Percentiles rank a stretch among this genome's conserved stretches.
Conservation (phyloP, 2,888 invertebrate species). For the Malthinus seriepunctatus region DNA sequence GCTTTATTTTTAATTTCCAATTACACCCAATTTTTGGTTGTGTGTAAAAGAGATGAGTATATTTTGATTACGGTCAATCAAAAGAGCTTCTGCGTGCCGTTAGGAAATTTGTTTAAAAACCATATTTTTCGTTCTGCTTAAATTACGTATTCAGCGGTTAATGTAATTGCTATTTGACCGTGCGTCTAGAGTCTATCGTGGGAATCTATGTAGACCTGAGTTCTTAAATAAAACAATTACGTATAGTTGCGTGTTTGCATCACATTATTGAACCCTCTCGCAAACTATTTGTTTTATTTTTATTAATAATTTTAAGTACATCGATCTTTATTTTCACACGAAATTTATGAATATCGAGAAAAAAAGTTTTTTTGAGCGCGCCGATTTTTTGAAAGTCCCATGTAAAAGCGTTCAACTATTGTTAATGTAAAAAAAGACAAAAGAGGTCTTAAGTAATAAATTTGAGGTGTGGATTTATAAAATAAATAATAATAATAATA, state of each 20-base stretch:
- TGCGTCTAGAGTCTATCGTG: constrained; percentile 52
- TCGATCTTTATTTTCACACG: constrained; percentile 42
- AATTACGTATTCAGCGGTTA: constrained; percentile 50
- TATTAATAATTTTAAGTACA: constrained; percentile 49
- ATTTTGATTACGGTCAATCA: constrained; percentile 16
- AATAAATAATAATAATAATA: constrained; percentile 12
- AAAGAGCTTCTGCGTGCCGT: constrained; percentile 20
- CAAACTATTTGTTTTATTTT: constrained; percentile 53
- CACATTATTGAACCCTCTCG: constrained; percentile 54
- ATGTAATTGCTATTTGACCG: constrained; percentile 50
- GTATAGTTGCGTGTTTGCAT: constrained; percentile 54
- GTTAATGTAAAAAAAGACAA: not conserved
- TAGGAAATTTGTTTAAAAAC: constrained; percentile 19
- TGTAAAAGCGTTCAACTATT: no score
- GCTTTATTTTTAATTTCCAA: no score
- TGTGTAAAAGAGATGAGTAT: no score
- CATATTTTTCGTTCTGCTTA: constrained; percentile 35
- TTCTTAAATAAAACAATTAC: constrained; percentile 57
- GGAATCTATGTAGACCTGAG: constrained; percentile 44
- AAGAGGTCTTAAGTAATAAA: constrained; percentile 2
- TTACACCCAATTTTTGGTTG: no score
- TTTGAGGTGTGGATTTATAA: constrained; percentile 10
- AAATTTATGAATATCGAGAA: constrained; percentile 14
- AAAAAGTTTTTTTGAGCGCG: not conserved
- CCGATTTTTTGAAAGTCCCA: not conserved